Evolutionary conservation across 1,140 invertebrate species (phyloP).

Genomic region (Magallana ariakensis): DNA sequence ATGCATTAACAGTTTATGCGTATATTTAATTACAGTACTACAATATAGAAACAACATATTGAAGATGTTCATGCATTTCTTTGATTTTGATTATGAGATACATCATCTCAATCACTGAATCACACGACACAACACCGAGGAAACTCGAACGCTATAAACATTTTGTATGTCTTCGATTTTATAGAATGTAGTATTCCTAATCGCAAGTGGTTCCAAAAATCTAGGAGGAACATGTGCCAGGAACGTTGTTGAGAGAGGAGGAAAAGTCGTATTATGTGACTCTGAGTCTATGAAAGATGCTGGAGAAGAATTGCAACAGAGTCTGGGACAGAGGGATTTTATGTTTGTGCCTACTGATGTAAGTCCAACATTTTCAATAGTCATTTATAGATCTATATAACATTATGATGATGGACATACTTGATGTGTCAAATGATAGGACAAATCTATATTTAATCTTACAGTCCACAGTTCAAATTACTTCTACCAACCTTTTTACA

Average conservation of each 20-base stretch:
- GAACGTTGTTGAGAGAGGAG: background rate
- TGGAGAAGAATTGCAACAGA: conserved; percentile 3
- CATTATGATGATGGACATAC: no score
- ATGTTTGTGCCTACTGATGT: conserved; percentile 32
- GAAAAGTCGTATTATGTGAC: conserved; percentile 32
- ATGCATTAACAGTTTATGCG: no score
- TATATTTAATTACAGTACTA: no score
- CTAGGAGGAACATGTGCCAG: background rate
- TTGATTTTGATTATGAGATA: no score
- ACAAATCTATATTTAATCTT: no score
- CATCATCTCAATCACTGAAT: no score
- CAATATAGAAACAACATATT: no score
- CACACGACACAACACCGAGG: background rate
- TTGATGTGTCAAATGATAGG: no score
- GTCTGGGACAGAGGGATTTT: background rate
- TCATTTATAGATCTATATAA: no score
- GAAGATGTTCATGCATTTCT: no score
- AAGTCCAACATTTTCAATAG: background rate
- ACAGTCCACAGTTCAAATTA: no score
- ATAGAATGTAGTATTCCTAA: background rate
- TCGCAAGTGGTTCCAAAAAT: background rate
- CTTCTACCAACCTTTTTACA: no score
- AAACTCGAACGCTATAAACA: background rate
- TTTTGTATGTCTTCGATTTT: background rate
- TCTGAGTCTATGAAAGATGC: background rate